Evolutionary conservation across 1,140 invertebrate genomes (phyloP), one percentile per base, ranked within the genome.

Genomic region (Babylonia areolata): DNA sequence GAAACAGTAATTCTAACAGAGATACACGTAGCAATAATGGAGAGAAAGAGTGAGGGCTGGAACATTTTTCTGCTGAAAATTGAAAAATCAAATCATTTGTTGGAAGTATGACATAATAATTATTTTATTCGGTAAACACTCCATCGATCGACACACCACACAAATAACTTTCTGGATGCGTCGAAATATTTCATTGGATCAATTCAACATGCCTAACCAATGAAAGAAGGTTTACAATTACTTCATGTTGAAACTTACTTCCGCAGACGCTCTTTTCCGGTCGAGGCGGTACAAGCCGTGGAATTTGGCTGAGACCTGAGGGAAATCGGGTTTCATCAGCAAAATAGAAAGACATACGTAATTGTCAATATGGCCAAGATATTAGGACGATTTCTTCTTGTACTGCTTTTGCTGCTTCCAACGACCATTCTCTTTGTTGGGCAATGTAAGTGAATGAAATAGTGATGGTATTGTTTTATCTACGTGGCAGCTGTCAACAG

Each of bases 351-450:
- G 17, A 64, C 58, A 5, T 23, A 28, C 5, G 5, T 20, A 28
- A 28, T 64, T 28, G 28, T 11, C 0, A 64, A 64, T 12, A 64
- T 64, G 58, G 58, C 58, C 15, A 64, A 64, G 28, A 28, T 64
- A 64, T 23, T 64, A n/a, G 58, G 58, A 40, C 35, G 37, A 40
- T 77, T 40, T 77, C 78, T 80, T 2, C 42, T 80, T 33, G 31
- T 80, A 15, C n/a, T 80, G 15, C 17, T 80, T 5, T 58, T 80
- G 78, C 31, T 80, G n/a, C 78, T 80, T 31, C 78, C 78, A n/a
- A 80, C 78, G 23, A 80, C 78, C 28, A 33, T 80, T 17, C 78
- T 80, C 11, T 80, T 54, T 54, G 78, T 80, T 31, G 78, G 78
- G 35, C 78, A 54, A 80, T 42, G 78, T 80, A 54, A 80, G 78